A percentile compares a stretch with the other conserved stretches of the same genome.
These are phyloP conservation scores for Hipposideros larvatus DNA, from an alignment of 2,797 vertebrate species.

Conservation along the genomic window DNA sequence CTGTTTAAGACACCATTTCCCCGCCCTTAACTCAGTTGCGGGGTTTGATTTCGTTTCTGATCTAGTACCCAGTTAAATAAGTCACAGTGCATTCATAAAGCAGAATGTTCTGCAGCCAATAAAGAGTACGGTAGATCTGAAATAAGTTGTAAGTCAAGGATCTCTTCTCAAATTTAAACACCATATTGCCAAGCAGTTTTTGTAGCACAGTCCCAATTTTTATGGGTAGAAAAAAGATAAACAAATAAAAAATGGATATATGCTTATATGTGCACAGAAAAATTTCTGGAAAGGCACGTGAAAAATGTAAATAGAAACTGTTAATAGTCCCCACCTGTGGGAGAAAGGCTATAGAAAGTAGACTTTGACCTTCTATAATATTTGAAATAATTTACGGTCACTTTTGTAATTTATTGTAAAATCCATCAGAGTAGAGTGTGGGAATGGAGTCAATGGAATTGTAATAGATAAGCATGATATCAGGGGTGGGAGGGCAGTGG, in stretches of 20 bases:
- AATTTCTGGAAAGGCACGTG: background rate
- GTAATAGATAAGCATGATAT: too few relatives aligned
- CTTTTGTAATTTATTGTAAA: background rate
- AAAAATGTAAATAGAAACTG: background rate
- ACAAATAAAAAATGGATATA: background rate
- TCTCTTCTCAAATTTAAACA: background rate
- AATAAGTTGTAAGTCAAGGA: accelerated
- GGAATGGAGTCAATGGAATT: too few relatives aligned
- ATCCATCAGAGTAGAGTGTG: too few relatives aligned
- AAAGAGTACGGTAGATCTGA: accelerated
- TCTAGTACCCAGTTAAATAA: background rate
- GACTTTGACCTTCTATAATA: background rate
- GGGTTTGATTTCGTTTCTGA: background rate
- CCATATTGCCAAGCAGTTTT: background rate
- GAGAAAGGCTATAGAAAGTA: background rate
- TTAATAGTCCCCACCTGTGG: background rate
- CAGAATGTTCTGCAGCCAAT: background rate
- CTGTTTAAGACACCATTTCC: background rate
- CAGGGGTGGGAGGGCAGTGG: too few relatives aligned
- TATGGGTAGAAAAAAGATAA: background rate
- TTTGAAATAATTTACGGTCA: background rate
- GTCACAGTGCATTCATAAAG: background rate
- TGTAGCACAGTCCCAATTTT: background rate
- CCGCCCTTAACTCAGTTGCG: background rate
- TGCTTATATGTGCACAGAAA: background rate